Conservation (phyloP, 2,888 invertebrate genomes). For the Nomada ruficornis region DNA sequence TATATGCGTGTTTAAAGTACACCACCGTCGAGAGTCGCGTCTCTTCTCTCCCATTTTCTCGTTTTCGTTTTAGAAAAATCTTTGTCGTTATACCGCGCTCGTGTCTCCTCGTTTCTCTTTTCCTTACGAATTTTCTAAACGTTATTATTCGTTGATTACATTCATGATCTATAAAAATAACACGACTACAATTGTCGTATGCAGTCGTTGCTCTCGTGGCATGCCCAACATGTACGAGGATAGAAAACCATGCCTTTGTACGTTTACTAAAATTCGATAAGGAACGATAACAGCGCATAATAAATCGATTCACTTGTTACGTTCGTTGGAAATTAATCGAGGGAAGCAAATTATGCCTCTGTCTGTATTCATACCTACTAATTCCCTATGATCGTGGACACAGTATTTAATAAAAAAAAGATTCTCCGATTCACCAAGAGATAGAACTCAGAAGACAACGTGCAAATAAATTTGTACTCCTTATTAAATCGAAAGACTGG, state of each 20-base stretch:
- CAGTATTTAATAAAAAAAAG: too few species aligned
- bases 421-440: too few species aligned
- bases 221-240: constrained; percentile 55
- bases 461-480: too few species aligned
- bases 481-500: too few species aligned
- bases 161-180: too few species aligned
- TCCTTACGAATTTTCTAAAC: too few species aligned
- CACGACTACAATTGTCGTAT: constrained; percentile 7
- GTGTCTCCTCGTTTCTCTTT: background rate
- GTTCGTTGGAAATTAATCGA: constrained; percentile 18
- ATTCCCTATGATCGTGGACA: too few species aligned
- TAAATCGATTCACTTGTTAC: background rate
- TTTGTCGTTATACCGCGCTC: background rate
- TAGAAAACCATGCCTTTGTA: constrained; percentile 53
- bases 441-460: too few species aligned
- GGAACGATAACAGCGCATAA: constrained; percentile 2
- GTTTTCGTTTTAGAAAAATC: background rate
- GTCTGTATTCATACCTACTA: background rate
- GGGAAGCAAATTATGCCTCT: constrained; percentile 13
- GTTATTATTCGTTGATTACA: too few species aligned
- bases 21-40: background rate
- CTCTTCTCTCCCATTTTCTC: background rate
- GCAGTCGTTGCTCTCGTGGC: constrained; percentile 25
- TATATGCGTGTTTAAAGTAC: constrained; percentile 24
- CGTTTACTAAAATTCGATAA: constrained; percentile 9